Evolutionary conservation across 2,113 vertebrate genomes (phyloP), one percentile per base, ranked within the genome.

Genomic region (Oxyura jamaicensis): DNA sequence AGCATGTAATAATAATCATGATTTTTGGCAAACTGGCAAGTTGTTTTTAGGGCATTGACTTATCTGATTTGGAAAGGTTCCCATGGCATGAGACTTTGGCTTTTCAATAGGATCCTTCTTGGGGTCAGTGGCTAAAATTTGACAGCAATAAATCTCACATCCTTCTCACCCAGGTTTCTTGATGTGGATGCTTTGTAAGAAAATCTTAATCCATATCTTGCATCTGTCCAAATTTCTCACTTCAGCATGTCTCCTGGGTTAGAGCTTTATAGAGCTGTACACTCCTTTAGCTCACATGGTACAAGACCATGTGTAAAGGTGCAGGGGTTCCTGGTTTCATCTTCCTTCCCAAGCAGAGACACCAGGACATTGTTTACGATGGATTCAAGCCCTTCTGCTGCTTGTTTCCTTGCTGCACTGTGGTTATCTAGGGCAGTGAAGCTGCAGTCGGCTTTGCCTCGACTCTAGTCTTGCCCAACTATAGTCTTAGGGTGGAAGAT

Each of bases 1-100:
- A 11, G 5, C 23, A 10, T 0, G 1, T 8, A 10, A 4, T 13
- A 26, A 4, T 66, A 42, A 8, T 3, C 17, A 15, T 0, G 26
- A 23, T 21, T 72, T 72, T 20, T 42, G 63, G 8, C 10, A 68
- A 31, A 42, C 3, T 22, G 10, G 46, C 46, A 4, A 1, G 13
- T 5, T 33, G 17, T 22, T n/a, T 73, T 39, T 48, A 74, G 33
- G 62, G n/a, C 28, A 46, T 74, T 8, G 19, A 25, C 11, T 41
- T n/a, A 1, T 1, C 79, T 44, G 16, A 85, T 48, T 3, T 9
- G n/a, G 25, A 75, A 66, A 42, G 35, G 11, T 26, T 78, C 25
- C 10, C 13, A 4, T 15, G 18, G 39, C 39, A 22, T 2, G 4
- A 60, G 31, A 13, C 13, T 81, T 68, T 66, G 44, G 42, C 3